Evolutionary conservation across 1,140 invertebrate species (phyloP).

Genomic region (Augochlora pura): DNA sequence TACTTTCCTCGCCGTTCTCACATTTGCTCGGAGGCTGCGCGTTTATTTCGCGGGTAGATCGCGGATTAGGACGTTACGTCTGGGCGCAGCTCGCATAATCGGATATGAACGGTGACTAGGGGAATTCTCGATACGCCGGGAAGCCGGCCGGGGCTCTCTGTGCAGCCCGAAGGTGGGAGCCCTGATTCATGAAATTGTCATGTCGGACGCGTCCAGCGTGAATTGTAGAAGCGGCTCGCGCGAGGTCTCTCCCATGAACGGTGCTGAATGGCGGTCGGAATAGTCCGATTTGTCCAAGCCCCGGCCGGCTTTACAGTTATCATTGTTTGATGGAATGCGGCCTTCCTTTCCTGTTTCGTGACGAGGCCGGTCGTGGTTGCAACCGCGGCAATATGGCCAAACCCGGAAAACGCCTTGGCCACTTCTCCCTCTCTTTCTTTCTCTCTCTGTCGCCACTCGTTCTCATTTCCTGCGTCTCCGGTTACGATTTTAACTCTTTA

Average conservation of each 20-base stretch:
- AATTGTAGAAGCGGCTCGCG: not conserved
- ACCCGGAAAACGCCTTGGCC: slow-evolving; percentile 46
- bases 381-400: slow-evolving; percentile 2
- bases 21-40: no score
- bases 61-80: no score
- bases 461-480: not conserved
- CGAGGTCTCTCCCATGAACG: slow-evolving; percentile 12
- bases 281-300: not conserved
- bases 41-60: no score
- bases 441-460: no score
- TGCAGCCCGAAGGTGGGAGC: no score
- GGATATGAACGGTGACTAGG: not conserved
- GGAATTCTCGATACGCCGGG: not conserved
- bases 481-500: slow-evolving; percentile 34
- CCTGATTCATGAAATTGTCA: slow-evolving; percentile 9
- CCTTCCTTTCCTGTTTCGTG: slow-evolving; percentile 56
- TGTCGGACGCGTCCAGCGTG: not conserved
- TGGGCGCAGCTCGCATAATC: no score
- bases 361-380: slow-evolving; percentile 3
- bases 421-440: no score
- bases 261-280: not conserved
- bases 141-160: not conserved
- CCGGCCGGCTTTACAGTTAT: slow-evolving; percentile 56
- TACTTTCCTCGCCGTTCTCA: no score
- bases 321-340: slow-evolving; percentile 63